Evolutionary conservation across 2,888 invertebrate genomes (phyloP).

Genomic region (Caprella mutica): DNA sequence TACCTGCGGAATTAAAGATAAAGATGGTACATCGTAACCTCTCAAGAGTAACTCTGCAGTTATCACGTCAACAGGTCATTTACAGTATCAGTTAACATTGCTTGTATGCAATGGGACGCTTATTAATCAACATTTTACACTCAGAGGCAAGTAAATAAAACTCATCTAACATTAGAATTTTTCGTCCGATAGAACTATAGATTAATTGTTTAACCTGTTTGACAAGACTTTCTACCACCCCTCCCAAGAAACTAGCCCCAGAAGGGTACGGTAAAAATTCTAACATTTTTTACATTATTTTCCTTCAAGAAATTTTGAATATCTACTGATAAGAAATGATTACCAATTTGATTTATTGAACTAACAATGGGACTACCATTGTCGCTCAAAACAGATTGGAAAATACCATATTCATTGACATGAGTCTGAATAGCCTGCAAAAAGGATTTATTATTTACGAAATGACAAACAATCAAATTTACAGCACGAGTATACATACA

Average conservation of each 20-base stretch:
- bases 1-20: not conserved
- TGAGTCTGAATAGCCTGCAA: not conserved
- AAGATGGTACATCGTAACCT: not conserved
- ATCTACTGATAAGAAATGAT: not conserved
- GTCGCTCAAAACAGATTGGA: too few relatives aligned
- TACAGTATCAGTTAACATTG: not conserved
- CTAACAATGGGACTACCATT: too few relatives aligned
- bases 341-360: not conserved
- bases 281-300: not conserved
- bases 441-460: not conserved
- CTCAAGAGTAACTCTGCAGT: not conserved
- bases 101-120: not conserved
- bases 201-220: not conserved
- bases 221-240: not conserved
- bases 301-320: not conserved
- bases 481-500: not conserved
- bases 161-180: not conserved
- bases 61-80: not conserved
- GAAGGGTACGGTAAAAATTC: not conserved
- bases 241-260: not conserved
- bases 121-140: not conserved
- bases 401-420: not conserved
- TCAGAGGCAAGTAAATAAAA: not conserved
- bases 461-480: not conserved
- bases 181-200: not conserved